Base-by-base conservation (phyloP, 2,888 invertebrate species). In the Leistus spinibarbis region DNA sequence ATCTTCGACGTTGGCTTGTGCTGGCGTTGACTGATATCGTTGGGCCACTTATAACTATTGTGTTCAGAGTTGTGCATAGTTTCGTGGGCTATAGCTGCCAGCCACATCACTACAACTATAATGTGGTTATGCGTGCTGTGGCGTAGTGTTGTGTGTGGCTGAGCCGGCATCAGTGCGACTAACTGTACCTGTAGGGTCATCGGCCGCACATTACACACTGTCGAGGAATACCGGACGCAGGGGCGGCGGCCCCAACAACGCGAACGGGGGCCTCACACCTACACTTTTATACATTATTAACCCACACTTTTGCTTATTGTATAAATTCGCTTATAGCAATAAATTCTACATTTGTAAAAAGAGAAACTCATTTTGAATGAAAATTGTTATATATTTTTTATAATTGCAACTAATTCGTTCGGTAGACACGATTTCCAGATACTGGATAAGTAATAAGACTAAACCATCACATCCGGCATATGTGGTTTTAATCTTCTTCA, bases 101-200 rank as follows among this genome's bases (percentile, higher is more conserved):
- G 60, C 54, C 54, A 54, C 22, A 40, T 40, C 40, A 40, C 5
- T 40, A 40, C n/a, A n/a, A n/a, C n/a, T n/a, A n/a, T n/a, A n/a
- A n/a, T n/a, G n/a, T n/a, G n/a, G 40, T 40, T 40, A 24, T 69
- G 69, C 57, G 69, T 70, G 62, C n/a, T n/a, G n/a, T n/a, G n/a
- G n/a, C n/a, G n/a, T n/a, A n/a, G n/a, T 19, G 57, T 19, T 65
- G 72, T 40, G 72, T 57, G 72, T 65, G 63, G 62, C 17, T 22
- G 64, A n/a, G 27, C 9, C 64, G 40, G 40, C 40, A 40, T 40
- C 40, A 40, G 40, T 24, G 13, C 64, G 72, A 56, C 54, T 72
- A 72, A 72, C 72, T 72, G 72, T 72, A 72, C 72, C 72, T 72
- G 71, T 22, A 53, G 72, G 72, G 64, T 72, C 72, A 72, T 27